These are phyloP conservation scores for Caenorhabditis sp. DNA, from an alignment of 2,888 invertebrate genomes.

Conservation along the genomic window DNA sequence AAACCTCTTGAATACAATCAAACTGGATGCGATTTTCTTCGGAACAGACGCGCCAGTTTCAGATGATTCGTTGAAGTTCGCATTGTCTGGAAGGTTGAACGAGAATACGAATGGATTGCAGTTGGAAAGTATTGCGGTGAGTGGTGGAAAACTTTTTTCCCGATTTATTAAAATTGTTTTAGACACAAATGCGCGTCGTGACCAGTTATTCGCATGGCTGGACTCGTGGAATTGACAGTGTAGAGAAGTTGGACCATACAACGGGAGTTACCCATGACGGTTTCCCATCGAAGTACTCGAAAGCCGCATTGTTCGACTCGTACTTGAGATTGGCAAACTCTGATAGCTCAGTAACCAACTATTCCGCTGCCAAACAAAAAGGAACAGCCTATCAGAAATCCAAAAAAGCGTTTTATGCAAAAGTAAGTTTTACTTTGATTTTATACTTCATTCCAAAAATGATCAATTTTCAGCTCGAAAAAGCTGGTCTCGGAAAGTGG, in stretches of 20 bases:
- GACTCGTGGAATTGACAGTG: conserved; percentile 10
- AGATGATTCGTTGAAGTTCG: conserved; percentile 31
- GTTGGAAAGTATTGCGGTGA: conserved; percentile 20
- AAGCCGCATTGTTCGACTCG: conserved; percentile 24
- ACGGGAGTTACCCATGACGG: conserved; percentile 29
- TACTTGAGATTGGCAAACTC: conserved; percentile 11
- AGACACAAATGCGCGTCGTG: conserved; percentile 7
- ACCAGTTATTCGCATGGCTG: conserved; percentile 13
- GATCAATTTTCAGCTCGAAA: conserved; percentile 28
- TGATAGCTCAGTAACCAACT: conserved; percentile 10
- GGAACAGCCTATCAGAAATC: conserved; percentile 34
- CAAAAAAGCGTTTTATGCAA: conserved; percentile 42
- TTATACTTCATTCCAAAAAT: not conserved
- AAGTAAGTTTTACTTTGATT: conserved; percentile 21
- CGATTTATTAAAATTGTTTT: not conserved
- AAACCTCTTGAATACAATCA: conserved; percentile 37
- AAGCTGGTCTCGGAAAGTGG: conserved; percentile 46
- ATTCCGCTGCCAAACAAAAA: conserved; percentile 26
- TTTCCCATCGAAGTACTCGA: conserved; percentile 31
- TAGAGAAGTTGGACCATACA: conserved; percentile 20
- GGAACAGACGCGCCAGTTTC: conserved; percentile 14
- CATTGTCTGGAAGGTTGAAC: conserved; percentile 9
- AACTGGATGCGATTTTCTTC: conserved; percentile 29
- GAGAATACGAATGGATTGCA: not conserved
- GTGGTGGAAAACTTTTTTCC: not conserved